A percentile compares a stretch with the other conserved stretches of the same genome.
These are phyloP conservation scores for Patagioenas fasciata DNA, from an alignment of 2,113 vertebrate species.

Conservation along the genomic window DNA sequence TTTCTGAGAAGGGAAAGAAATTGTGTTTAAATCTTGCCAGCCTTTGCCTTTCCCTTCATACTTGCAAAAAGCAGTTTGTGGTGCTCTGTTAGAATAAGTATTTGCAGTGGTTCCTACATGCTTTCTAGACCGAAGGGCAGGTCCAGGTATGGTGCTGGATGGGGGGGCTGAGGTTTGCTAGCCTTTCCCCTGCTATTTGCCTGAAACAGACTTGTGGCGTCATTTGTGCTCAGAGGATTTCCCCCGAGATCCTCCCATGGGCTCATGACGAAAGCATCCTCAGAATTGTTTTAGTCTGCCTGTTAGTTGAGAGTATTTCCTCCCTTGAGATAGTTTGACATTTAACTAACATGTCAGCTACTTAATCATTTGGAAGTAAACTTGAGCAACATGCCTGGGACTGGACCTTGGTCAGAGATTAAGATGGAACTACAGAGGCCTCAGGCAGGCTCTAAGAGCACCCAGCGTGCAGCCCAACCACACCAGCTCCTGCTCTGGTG, in stretches of 20 bases:
- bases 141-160: not conserved
- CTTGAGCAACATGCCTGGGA: not conserved
- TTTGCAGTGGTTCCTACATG: not conserved
- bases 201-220: not conserved
- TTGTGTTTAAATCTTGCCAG: not conserved
- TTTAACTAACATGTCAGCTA: not conserved
- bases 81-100: not conserved
- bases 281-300: not conserved
- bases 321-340: not conserved
- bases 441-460: not conserved
- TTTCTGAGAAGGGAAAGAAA: not conserved
- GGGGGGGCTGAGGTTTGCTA: not conserved
- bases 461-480: not conserved
- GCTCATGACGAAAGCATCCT: not conserved
- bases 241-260: not conserved
- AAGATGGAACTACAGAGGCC: not conserved
- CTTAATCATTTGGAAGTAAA: not conserved
- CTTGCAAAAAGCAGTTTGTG: not conserved
- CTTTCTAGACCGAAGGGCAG: not conserved
- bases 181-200: not conserved
- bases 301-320: not conserved
- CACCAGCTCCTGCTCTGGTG: not conserved
- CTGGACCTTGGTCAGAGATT: not conserved
- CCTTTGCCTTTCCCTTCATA: slow-evolving; percentile 7
- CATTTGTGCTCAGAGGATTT: not conserved